Percentiles rank a stretch among this genome's conserved stretches.
These are phyloP conservation scores for Kryptolebias ocellatus DNA, from an alignment of 2,797 vertebrate species.

Conservation along the genomic window DNA sequence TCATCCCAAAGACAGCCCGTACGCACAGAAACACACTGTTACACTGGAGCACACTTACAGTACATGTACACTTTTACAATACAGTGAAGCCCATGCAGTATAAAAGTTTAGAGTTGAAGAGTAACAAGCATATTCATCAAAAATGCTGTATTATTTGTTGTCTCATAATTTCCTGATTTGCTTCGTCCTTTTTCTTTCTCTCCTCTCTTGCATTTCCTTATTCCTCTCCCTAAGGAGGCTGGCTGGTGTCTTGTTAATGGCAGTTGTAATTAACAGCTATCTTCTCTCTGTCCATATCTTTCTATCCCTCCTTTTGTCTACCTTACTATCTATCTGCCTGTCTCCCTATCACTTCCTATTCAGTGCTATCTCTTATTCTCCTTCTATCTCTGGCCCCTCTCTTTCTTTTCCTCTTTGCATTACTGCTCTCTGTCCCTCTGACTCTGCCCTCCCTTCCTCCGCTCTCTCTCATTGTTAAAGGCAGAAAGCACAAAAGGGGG, in stretches of 20 bases:
- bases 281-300: slow-evolving; percentile 85
- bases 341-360: slow-evolving; percentile 75
- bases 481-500: slow-evolving; percentile 83
- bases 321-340: slow-evolving; percentile 74
- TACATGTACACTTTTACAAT: not conserved
- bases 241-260: slow-evolving; percentile 89
- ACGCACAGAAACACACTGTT: slow-evolving; percentile 24
- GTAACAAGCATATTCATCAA: slow-evolving; percentile 17
- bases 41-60: slow-evolving; percentile 2
- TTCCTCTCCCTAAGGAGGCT: slow-evolving; percentile 73
- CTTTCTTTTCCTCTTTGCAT: slow-evolving; percentile 64
- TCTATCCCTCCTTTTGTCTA: slow-evolving; percentile 79
- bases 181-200: slow-evolving; percentile 33
- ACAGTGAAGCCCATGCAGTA: slow-evolving; percentile 20
- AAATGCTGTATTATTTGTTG: not conserved
- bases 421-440: slow-evolving; percentile 63
- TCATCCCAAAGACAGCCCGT: slow-evolving; percentile 81
- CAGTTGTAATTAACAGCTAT: slow-evolving; percentile 93
- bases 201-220: slow-evolving; percentile 50
- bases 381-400: slow-evolving; percentile 60
- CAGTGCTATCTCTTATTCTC: slow-evolving; percentile 67
- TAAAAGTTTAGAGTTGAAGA: slow-evolving; percentile 20
- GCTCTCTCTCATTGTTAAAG: slow-evolving; percentile 75
- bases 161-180: slow-evolving; percentile 23
- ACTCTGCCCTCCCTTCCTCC: slow-evolving; percentile 61